Conservation (phyloP, 1,140 invertebrate species). For the Aphaenogaster ashmeadi region DNA sequence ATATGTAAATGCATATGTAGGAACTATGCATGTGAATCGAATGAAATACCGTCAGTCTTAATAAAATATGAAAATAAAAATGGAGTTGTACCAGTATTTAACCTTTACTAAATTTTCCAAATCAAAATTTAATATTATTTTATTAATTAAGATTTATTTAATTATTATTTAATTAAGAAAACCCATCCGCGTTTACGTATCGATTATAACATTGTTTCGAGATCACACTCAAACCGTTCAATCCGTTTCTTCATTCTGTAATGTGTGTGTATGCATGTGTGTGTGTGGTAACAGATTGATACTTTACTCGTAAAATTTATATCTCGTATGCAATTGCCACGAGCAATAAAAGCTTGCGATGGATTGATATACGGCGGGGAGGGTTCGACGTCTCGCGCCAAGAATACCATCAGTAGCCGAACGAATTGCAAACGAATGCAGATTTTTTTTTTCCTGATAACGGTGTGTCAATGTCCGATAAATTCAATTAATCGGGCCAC, state of each 20-base stretch:
- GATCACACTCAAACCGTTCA: not conserved
- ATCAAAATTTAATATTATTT: not conserved
- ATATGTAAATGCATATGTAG: not conserved
- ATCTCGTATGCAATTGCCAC: not conserved
- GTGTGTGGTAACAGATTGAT: not conserved
- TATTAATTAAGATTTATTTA: too few relatives aligned
- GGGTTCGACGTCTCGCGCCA: conserved; percentile 11
- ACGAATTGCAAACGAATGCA: conserved; percentile 23
- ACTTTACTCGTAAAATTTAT: conserved; percentile 24
- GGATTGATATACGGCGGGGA: conserved; percentile 1
- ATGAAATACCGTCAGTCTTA: not conserved
- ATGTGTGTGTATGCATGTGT: too few relatives aligned
- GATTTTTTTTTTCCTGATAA: not conserved
- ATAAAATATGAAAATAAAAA: conserved; percentile 11
- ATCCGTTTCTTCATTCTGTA: conserved; percentile 2
- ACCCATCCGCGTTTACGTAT: not conserved
- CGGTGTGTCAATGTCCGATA: conserved; percentile 23
- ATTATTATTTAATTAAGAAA: not conserved
- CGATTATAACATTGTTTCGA: not conserved
- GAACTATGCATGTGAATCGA: not conserved
- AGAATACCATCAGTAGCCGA: not conserved
- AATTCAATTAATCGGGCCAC: conserved; percentile 39
- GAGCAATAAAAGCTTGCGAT: conserved; percentile 2
- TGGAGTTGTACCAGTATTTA: not conserved
- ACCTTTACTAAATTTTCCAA: not conserved